Conservation (phyloP, 2,888 invertebrate genomes). For the Troides helena region DNA sequence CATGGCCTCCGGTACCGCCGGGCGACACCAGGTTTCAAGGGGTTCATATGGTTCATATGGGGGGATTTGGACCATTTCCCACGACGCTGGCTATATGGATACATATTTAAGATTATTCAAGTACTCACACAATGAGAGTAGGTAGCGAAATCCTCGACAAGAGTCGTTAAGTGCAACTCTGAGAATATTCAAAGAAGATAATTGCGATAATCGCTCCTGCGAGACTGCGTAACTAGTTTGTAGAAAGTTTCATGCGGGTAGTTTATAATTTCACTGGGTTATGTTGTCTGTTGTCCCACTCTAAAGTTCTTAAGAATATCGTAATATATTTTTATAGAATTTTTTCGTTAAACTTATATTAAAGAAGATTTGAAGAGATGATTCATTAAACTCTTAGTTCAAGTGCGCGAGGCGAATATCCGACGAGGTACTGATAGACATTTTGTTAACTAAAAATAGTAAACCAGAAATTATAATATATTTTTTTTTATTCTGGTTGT, state of each 20-base stretch:
- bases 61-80: no score
- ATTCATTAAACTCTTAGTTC: no score
- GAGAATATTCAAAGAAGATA: constrained; percentile 11
- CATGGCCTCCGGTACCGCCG: not conserved
- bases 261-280: not conserved
- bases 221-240: not conserved
- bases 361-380: no score
- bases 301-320: no score
- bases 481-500: no score
- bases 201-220: constrained; percentile 13
- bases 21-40: not conserved
- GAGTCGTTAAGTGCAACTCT: not conserved
- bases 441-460: no score
- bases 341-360: no score
- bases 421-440: no score
- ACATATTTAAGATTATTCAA: not conserved
- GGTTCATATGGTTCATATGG: no score
- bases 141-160: not conserved
- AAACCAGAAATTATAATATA: no score
- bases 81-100: not conserved
- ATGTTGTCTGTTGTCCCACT: not conserved
- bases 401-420: no score
- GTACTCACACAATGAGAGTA: not conserved
- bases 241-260: not conserved
- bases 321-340: no score